Conservation (phyloP, 2,888 invertebrate species). For the Netelia inedita region DNA sequence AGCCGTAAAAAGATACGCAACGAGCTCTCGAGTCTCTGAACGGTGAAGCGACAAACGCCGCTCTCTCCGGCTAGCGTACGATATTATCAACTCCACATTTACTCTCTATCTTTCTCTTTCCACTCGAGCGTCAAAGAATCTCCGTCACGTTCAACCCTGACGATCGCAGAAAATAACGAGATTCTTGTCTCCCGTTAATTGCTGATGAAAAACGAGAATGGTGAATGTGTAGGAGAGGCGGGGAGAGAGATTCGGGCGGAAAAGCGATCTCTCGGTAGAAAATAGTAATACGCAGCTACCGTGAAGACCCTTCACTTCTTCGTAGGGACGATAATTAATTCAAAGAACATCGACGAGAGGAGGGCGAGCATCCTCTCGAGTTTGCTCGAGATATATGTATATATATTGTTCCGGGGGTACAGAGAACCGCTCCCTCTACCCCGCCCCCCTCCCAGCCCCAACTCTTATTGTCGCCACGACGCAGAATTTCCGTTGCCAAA, state of each 20-base stretch:
- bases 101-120: neutral
- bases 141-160: slow-evolving; percentile 10
- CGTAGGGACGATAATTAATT: slow-evolving; percentile 41
- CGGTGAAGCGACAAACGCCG: slow-evolving; percentile 7
- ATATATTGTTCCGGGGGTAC: too few species aligned
- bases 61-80: neutral
- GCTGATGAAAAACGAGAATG: slow-evolving; percentile 12
- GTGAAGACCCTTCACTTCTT: slow-evolving; percentile 32
- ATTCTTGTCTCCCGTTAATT: slow-evolving; percentile 45
- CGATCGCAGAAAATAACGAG: slow-evolving; percentile 33
- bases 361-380: slow-evolving; percentile 9
- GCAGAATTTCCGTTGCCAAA: too few species aligned
- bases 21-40: slow-evolving; percentile 13
- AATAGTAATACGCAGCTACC: slow-evolving; percentile 15
- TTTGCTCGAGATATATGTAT: too few species aligned
- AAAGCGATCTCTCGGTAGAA: neutral
- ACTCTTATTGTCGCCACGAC: too few species aligned
- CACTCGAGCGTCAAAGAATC: slow-evolving; percentile 41
- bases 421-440: too few species aligned
- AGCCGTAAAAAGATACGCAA: slow-evolving; percentile 12
- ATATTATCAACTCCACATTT: slow-evolving; percentile 1
- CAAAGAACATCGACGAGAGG: slow-evolving; percentile 15
- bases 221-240: neutral
- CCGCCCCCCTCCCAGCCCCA: too few species aligned
- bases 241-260: neutral